phyloP scores from a whole-genome alignment of 2,797 vertebrate genomes.

The Cichlasoma orientale region DNA sequence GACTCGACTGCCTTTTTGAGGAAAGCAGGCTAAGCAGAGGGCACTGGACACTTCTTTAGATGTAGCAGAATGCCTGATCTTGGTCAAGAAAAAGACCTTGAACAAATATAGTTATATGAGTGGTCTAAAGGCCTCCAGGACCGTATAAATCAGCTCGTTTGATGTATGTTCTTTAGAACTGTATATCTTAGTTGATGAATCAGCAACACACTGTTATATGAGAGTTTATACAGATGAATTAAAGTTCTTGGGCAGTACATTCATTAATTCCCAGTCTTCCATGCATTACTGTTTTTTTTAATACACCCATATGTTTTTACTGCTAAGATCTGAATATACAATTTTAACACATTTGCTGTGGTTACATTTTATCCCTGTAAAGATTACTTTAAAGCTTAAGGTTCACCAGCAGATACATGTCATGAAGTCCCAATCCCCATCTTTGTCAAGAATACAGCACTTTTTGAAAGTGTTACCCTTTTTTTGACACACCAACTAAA shows the following conservation, averaged over 20 bases:
- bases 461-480: not conserved
- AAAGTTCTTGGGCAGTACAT: not conserved
- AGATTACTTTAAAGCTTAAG: not conserved
- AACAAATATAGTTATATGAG: not conserved
- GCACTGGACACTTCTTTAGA: not conserved
- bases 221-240: not conserved
- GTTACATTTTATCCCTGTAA: not conserved
- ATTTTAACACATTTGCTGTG: not conserved
- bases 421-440: not conserved
- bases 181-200: not conserved
- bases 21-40: not conserved
- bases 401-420: not conserved
- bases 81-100: not conserved
- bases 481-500: not conserved
- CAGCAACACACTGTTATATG: not conserved
- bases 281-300: not conserved
- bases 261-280: not conserved
- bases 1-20: not conserved
- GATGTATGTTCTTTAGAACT: not conserved
- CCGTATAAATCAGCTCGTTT: not conserved
- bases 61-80: not conserved
- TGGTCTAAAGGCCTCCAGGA: too few species aligned
- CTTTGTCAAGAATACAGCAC: not conserved
- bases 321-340: not conserved
- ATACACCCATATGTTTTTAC: not conserved